Conservation (phyloP, 2,797 vertebrate species). For the Catostomus latipinnis region DNA sequence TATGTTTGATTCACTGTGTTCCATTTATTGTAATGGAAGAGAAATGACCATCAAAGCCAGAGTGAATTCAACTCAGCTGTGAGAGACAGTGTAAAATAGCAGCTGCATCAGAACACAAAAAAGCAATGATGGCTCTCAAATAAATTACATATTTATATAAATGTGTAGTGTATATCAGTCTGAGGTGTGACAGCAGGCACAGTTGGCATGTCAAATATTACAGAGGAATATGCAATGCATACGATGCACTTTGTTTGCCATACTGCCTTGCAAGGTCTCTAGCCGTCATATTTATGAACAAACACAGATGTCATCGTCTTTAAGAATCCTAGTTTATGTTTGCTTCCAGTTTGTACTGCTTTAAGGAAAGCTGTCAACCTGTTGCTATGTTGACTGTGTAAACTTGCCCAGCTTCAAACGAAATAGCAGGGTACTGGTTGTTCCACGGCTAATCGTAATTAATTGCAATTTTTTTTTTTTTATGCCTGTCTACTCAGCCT, state of each 20-base stretch:
- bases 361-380: conserved; percentile 36
- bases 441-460: conserved; percentile 36
- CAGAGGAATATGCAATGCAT: no score
- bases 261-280: conserved; percentile 38
- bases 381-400: neutral
- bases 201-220: no score
- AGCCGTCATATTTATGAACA: conserved; percentile 56
- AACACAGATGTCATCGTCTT: conserved; percentile 35
- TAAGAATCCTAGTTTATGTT: conserved; percentile 51
- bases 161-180: no score
- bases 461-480: conserved; percentile 57
- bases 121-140: conserved; percentile 39
- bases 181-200: no score
- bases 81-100: conserved; percentile 44
- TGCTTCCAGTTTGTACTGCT: conserved; percentile 46
- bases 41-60: conserved; percentile 60
- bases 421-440: conserved; percentile 27
- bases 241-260: no score
- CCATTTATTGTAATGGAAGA: conserved; percentile 56
- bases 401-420: conserved; percentile 9
- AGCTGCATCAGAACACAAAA: conserved; percentile 35
- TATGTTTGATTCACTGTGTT: conserved; percentile 15
- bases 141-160: neutral
- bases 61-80: conserved; percentile 30
- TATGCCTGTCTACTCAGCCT: neutral